Conservation (phyloP, 2,797 vertebrate genomes). For the Eupleurogrammus muticus region DNA sequence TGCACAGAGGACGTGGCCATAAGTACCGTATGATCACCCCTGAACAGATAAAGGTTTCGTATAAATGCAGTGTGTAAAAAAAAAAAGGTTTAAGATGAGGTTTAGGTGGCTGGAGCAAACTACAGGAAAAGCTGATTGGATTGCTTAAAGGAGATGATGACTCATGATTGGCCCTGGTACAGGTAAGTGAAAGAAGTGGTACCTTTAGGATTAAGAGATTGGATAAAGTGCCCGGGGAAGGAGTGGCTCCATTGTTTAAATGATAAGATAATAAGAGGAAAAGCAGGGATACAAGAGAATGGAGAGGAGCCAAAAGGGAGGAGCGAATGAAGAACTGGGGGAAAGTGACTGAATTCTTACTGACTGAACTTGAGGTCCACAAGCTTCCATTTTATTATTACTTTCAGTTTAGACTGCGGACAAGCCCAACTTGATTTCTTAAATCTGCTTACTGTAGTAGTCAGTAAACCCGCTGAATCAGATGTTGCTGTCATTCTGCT, state of each 20-base stretch:
- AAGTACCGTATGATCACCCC: background rate
- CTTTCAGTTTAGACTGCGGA: background rate
- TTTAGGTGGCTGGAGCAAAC: background rate
- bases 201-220: conserved; percentile 30
- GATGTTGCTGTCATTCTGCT: too few species aligned
- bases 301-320: conserved; percentile 31
- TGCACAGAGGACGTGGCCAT: too few species aligned
- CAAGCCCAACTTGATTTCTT: too few species aligned
- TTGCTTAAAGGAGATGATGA: background rate
- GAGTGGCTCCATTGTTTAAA: conserved; percentile 29
- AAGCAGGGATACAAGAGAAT: conserved; percentile 12
- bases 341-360: conserved; percentile 9
- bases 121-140: conserved; percentile 25
- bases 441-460: too few species aligned
- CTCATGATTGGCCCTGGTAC: conserved; percentile 29
- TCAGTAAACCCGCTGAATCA: too few species aligned
- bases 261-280: conserved; percentile 39
- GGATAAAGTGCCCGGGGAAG: conserved; percentile 25
- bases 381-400: conserved; percentile 36
- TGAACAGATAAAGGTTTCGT: background rate
- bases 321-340: conserved; percentile 1
- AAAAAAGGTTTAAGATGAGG: background rate
- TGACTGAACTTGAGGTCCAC: background rate
- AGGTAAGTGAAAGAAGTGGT: conserved; percentile 21
- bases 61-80: background rate